Conservation (phyloP, 2,113 vertebrate species). For the Chloebia gouldiae region DNA sequence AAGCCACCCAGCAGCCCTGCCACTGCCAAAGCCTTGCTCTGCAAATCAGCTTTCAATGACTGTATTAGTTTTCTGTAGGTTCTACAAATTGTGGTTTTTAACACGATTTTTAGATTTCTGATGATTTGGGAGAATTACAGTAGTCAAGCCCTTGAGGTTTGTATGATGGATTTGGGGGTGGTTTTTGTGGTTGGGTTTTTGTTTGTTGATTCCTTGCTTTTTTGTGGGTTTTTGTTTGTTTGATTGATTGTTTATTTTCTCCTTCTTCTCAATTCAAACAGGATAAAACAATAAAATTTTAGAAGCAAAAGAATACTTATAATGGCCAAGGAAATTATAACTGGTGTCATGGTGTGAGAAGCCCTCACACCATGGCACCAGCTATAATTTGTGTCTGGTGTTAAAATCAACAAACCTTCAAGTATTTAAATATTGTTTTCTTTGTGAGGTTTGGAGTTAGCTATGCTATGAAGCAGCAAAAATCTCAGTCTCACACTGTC, state of each 20-base stretch:
- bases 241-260: background rate
- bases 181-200: background rate
- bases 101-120: background rate
- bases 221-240: background rate
- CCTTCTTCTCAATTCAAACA: background rate
- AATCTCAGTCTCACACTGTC: background rate
- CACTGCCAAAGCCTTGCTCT: background rate
- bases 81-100: background rate
- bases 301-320: background rate
- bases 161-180: background rate
- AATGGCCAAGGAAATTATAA: background rate
- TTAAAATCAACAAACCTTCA: background rate
- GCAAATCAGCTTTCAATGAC: background rate
- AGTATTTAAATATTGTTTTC: background rate
- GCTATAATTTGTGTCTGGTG: background rate
- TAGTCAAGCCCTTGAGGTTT: background rate
- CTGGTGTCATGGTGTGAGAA: background rate
- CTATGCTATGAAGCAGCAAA: background rate
- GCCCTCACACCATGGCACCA: background rate
- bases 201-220: background rate
- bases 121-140: background rate
- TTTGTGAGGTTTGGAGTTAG: background rate
- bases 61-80: background rate
- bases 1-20: background rate
- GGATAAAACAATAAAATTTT: background rate